Base-by-base conservation (phyloP, 2,113 vertebrate genomes). In the Oryzias woworae region DNA sequence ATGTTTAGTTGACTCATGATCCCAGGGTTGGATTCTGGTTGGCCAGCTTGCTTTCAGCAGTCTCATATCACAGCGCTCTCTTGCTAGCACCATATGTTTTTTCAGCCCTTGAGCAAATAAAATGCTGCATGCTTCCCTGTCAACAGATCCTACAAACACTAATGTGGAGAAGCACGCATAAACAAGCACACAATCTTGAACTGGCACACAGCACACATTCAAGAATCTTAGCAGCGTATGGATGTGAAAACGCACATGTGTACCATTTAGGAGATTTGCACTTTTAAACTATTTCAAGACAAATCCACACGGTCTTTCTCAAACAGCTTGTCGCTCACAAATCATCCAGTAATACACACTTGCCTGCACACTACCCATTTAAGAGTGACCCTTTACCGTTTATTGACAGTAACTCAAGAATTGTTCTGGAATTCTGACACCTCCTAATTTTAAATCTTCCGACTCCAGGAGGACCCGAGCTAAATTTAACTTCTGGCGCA, bases 361-460 rank as follows among this genome's bases (percentile, higher is more conserved):
- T 59, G 62, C 60, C 58, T 61, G 59, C 51, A 59, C 45, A 22
- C 80, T 88, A 62, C 2, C n/a, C 73, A 86, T 89, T 88, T 90
- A 91, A 89, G 84, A 83, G 62, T 64, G 53, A 55, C 67, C 77
- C 81, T 82, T 81, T 78, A 83, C 75, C 59, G 65, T 89, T 91
- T 91, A 89, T 78, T 85, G 84, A 88, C 85, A 83, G 88, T 85
- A 91, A 90, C 88, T 89, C 89, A 88, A 90, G 88, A 91, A 88
- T 87, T 89, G 86, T 85, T 89, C 87, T 78, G 78, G 90, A 80
- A 87, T 88, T 84, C 82, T 89, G 71, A 92, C 90, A 85, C 90
- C 87, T 90, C 78, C 88, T 92, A 90, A 92, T 92, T 90, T 91
- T 91, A 90, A 86, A 89, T 85, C 83, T 75, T 84, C 88, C 86